Percentiles rank a stretch among this genome's conserved stretches.
These are phyloP conservation scores for Nerophis lumbriciformis DNA, from an alignment of 2,113 vertebrate genomes.

Conservation along the genomic window DNA sequence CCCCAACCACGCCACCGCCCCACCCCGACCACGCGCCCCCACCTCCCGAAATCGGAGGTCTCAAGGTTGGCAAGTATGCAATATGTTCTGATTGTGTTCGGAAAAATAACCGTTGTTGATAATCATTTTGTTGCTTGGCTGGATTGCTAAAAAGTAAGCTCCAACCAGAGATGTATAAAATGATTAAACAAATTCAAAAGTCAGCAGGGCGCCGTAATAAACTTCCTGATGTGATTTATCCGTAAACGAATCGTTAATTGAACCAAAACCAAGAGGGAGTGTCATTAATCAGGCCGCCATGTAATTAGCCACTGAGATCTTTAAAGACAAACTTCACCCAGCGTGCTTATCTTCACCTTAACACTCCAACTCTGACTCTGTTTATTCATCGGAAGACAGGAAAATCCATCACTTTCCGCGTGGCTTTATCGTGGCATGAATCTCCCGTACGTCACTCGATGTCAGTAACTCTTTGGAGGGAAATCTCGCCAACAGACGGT, in stretches of 20 bases:
- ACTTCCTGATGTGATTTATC: constrained; percentile 1
- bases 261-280: constrained; percentile 1
- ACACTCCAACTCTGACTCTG: neutral
- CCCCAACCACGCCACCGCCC: no score
- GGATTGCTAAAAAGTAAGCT: neutral
- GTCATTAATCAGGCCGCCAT: neutral
- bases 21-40: no score
- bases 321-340: constrained; percentile 15
- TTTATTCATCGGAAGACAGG: constrained; percentile 1
- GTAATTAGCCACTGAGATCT: constrained; percentile 16
- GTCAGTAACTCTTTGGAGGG: constrained; percentile 18
- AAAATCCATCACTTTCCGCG: constrained; percentile 17
- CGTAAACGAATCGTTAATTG: constrained; percentile 5
- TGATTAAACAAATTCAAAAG: neutral
- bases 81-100: neutral
- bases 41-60: no score
- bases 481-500: constrained; percentile 20
- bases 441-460: constrained; percentile 22
- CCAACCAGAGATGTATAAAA: neutral
- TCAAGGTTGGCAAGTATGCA: no score
- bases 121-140: no score
- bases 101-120: neutral
- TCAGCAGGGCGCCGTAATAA: neutral
- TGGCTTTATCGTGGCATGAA: constrained; percentile 19
- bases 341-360: constrained; percentile 7